A percentile compares a stretch with the other conserved stretches of the same genome.
phyloP scores from a whole-genome alignment of 2,113 vertebrate genomes.

The Megalops atlanticus region DNA sequence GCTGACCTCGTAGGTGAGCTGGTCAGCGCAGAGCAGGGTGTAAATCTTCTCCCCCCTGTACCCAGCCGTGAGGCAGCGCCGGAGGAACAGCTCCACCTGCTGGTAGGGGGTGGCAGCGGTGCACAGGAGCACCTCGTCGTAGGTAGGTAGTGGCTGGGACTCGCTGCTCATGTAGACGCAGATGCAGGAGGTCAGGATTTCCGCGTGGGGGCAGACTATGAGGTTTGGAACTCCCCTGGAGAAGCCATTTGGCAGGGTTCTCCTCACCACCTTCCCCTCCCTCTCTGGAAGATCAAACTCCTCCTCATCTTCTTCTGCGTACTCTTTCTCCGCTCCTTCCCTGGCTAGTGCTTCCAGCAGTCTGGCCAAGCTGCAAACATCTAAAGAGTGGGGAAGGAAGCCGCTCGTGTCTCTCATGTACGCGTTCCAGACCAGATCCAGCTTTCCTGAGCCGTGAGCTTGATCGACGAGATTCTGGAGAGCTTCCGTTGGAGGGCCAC shows the following conservation, averaged over 20 bases:
- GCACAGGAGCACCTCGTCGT: slow-evolving; percentile 88
- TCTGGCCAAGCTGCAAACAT: slow-evolving; percentile 75
- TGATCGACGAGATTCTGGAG: slow-evolving; percentile 42
- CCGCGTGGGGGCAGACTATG: slow-evolving; percentile 75
- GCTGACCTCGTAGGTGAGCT: slow-evolving; percentile 86
- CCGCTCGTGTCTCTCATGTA: slow-evolving; percentile 72
- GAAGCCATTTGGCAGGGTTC: slow-evolving; percentile 75
- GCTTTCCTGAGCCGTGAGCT: slow-evolving; percentile 45
- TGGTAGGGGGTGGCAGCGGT: slow-evolving; percentile 76
- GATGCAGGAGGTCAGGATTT: slow-evolving; percentile 80
- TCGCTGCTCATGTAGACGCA: slow-evolving; percentile 84
- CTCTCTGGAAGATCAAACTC: slow-evolving; percentile 5
- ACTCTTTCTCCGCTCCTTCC: neutral
- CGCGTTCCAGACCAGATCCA: slow-evolving; percentile 74
- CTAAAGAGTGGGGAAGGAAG: slow-evolving; percentile 77
- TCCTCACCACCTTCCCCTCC: slow-evolving; percentile 33
- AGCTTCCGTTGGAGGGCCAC: neutral
- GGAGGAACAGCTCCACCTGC: slow-evolving; percentile 86
- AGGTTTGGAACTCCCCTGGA: slow-evolving; percentile 79
- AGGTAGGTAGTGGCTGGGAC: slow-evolving; percentile 76
- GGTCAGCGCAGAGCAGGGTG: slow-evolving; percentile 81
- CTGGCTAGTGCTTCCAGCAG: slow-evolving; percentile 73
- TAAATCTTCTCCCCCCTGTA: slow-evolving; percentile 73
- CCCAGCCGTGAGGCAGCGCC: slow-evolving; percentile 77
- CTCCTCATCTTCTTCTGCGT: neutral